These are phyloP conservation scores for Pogonocichla stellata DNA, from an alignment of 2,113 vertebrate species.

Conservation along the genomic window DNA sequence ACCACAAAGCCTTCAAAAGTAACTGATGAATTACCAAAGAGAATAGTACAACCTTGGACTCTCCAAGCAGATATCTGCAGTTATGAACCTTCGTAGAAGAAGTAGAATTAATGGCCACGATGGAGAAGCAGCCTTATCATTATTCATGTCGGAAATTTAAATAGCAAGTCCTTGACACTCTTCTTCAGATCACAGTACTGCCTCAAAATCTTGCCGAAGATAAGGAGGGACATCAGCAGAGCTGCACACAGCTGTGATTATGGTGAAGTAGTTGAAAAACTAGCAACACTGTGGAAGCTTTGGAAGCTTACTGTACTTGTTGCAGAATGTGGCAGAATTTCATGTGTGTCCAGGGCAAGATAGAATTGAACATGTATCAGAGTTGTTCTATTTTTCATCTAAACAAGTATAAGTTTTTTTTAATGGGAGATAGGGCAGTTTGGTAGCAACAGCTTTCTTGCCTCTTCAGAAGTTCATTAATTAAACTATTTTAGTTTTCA, in stretches of 20 bases:
- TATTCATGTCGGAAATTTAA: not conserved
- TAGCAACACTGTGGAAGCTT: not conserved
- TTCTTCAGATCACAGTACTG: not conserved
- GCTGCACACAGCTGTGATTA: not conserved
- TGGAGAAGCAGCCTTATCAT: not conserved
- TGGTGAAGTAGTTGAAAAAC: not conserved
- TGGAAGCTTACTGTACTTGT: not conserved
- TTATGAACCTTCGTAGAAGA: not conserved
- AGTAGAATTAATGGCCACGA: not conserved
- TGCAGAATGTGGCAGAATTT: not conserved
- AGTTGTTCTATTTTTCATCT: not conserved
- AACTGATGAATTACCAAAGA: not conserved
- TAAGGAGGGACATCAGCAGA: not conserved
- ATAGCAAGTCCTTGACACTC: not conserved
- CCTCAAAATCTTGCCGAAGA: not conserved
- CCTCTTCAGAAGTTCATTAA: not conserved
- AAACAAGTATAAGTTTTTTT: not conserved
- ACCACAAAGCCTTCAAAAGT: not conserved
- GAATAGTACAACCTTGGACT: not conserved
- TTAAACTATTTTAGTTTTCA: not conserved
- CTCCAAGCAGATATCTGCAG: not conserved
- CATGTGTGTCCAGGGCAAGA: not conserved
- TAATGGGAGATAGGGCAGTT: not conserved
- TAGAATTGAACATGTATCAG: not conserved
- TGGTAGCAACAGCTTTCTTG: not conserved